phyloP scores from a whole-genome alignment of 2,797 vertebrate species.

The Gastrophryne carolinensis region DNA sequence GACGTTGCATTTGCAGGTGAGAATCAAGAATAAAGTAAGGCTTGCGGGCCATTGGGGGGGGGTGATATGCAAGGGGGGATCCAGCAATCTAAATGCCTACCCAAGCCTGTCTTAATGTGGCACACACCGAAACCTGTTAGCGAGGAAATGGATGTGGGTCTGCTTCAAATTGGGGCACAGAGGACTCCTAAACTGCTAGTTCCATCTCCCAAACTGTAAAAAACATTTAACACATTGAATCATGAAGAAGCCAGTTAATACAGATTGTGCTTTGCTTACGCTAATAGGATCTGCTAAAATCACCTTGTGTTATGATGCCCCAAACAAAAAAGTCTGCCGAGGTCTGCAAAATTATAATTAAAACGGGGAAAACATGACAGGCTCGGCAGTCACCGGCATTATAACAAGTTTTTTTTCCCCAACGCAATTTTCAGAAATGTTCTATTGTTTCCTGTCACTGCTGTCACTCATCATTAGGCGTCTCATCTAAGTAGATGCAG shows the following conservation, averaged over 20 bases:
- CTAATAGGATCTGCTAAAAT: background rate
- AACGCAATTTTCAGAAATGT: background rate
- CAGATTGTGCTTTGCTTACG: background rate
- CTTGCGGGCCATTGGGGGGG: too few species aligned
- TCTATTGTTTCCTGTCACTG: conserved; percentile 2
- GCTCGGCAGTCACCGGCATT: conserved; percentile 3
- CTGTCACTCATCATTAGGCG: conserved; percentile 13
- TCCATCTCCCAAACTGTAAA: background rate
- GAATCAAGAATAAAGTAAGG: too few species aligned
- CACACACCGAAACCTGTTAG: too few species aligned
- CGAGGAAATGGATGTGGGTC: too few species aligned
- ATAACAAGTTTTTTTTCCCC: background rate
- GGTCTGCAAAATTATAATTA: background rate
- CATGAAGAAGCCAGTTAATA: conserved; percentile 13
- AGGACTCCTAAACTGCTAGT: too few species aligned
- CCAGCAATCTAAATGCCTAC: too few species aligned
- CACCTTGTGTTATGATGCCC: background rate
- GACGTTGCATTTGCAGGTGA: too few species aligned
- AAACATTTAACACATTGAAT: background rate
- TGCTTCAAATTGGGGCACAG: too few species aligned
- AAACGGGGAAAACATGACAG: background rate
- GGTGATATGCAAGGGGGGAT: too few species aligned
- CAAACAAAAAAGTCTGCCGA: background rate
- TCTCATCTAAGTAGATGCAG: conserved; percentile 39
- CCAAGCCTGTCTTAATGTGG: too few species aligned